phyloP scores from a whole-genome alignment of 2,113 vertebrate species.

The Apodemus sylvaticus region DNA sequence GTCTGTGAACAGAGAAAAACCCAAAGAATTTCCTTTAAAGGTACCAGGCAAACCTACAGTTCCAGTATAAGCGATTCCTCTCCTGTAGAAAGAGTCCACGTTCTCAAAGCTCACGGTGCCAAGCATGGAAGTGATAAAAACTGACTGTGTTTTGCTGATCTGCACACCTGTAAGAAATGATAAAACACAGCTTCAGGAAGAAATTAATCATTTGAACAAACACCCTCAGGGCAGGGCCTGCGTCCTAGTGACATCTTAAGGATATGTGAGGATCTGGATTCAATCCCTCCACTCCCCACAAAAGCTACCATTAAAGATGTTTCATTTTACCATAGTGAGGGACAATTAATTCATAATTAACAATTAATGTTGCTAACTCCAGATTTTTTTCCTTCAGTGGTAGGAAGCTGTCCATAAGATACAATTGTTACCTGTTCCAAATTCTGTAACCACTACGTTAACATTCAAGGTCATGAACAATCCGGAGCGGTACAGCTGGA shows the following conservation, averaged over 20 bases:
- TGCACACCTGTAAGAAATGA: conserved; percentile 80
- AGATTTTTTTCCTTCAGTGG: not conserved
- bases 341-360: not conserved
- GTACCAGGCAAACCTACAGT: conserved; percentile 72
- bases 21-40: not conserved
- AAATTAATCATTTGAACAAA: not conserved
- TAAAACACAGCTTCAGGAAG: not conserved
- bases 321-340: not conserved
- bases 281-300: not conserved
- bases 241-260: not conserved
- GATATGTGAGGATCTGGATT: not conserved
- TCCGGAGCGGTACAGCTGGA: conserved; percentile 77
- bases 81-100: conserved; percentile 81
- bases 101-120: conserved; percentile 77
- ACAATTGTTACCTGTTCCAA: conserved; percentile 83
- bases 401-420: not conserved
- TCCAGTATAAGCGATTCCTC: conserved; percentile 83
- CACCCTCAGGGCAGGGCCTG: too few relatives aligned
- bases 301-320: not conserved
- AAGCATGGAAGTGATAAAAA: conserved; percentile 69
- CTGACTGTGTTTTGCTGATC: conserved; percentile 67
- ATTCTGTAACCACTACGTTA: conserved; percentile 78
- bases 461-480: conserved; percentile 63
- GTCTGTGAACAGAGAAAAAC: not conserved
- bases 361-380: not conserved